Conservation (phyloP, 2,797 vertebrate species). For the Chrysocyon brachyurus region DNA sequence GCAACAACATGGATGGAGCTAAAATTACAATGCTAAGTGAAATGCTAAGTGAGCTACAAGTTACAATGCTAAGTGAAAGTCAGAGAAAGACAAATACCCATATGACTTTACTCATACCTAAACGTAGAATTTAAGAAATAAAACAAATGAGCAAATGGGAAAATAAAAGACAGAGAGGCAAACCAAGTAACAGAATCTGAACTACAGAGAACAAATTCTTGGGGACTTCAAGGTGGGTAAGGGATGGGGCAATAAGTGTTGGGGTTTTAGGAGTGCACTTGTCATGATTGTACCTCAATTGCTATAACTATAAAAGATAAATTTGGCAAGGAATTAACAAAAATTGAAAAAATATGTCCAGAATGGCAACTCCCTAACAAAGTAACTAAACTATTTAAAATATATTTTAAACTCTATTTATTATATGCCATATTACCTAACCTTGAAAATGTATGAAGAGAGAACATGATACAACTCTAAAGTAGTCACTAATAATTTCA, state of each 20-base stretch:
- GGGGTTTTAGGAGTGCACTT: not conserved
- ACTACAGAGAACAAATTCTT: not conserved
- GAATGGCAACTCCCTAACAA: not conserved
- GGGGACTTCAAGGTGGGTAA: not conserved
- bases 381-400: not conserved
- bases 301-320: not conserved
- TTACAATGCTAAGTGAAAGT: not conserved
- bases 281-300: not conserved
- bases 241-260: not conserved
- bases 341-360: not conserved
- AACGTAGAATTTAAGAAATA: not conserved
- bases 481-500: constrained; percentile 16
- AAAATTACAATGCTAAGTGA: not conserved
- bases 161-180: not conserved
- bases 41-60: not conserved
- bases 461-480: constrained; percentile 16
- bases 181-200: not conserved
- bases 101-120: not conserved
- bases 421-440: not conserved
- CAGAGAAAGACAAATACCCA: not conserved
- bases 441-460: not conserved
- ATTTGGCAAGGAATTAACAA: not conserved
- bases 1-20: not conserved
- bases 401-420: not conserved
- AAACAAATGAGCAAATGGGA: not conserved